Percentiles rank a stretch among this genome's conserved stretches.
These are phyloP conservation scores for Vicugna pacos DNA, from an alignment of 2,113 vertebrate species.

Conservation along the genomic window DNA sequence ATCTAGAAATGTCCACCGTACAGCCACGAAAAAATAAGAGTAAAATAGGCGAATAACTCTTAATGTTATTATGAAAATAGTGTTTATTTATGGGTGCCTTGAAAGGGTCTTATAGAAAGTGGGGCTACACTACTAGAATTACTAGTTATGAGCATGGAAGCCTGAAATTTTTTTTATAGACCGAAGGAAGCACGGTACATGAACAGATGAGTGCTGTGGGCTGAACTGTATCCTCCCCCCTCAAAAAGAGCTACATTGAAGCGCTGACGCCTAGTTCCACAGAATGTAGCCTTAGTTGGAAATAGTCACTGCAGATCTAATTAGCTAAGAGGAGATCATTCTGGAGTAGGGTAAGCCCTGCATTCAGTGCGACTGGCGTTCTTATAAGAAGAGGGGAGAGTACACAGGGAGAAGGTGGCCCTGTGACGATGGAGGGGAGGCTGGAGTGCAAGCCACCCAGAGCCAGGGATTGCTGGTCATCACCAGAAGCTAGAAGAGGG, in stretches of 20 bases:
- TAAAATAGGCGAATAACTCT: not conserved
- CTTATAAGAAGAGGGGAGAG: not conserved
- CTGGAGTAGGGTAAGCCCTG: not conserved
- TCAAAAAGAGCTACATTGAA: not conserved
- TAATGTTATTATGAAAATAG: not conserved
- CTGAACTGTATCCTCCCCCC: not conserved
- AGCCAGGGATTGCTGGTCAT: not conserved
- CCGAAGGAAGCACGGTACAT: not conserved
- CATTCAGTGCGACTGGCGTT: not conserved
- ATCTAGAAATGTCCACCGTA: not conserved
- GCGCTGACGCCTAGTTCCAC: not conserved
- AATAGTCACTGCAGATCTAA: not conserved
- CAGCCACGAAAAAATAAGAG: not conserved
- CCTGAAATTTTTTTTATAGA: not conserved
- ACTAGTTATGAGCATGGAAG: not conserved
- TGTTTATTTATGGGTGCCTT: not conserved
- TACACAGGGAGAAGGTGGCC: not conserved
- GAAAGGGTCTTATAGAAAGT: not conserved
- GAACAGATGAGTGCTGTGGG: not conserved
- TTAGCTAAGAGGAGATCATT: not conserved
- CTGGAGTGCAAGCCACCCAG: not conserved
- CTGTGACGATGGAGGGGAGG: not conserved
- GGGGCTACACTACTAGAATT: not conserved
- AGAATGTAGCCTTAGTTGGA: not conserved
- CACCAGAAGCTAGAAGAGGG: not conserved